Conservation (phyloP, 2,113 vertebrate species). For the Dasypus novemcinctus region DNA sequence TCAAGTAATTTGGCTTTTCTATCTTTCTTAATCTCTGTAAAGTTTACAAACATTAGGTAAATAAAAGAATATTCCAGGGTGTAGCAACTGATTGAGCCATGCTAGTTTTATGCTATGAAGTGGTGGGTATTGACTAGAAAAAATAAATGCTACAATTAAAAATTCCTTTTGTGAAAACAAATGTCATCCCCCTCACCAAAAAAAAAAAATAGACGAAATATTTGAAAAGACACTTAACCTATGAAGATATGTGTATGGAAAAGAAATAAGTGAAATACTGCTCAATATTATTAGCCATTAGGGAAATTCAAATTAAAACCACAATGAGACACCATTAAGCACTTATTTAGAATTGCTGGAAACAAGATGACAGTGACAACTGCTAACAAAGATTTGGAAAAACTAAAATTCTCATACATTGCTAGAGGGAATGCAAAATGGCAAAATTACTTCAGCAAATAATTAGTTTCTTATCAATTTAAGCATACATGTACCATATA, state of each 20-base stretch:
- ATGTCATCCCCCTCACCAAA: no score
- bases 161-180: neutral
- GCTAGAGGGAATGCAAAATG: neutral
- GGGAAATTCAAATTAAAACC: slow-evolving; percentile 2
- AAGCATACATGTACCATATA: neutral
- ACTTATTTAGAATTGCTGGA: neutral
- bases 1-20: neutral
- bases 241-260: neutral
- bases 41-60: neutral
- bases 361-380: neutral
- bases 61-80: neutral
- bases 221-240: neutral
- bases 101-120: neutral
- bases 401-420: neutral
- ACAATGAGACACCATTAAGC: neutral
- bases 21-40: neutral
- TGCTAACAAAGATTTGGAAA: neutral
- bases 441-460: neutral
- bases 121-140: neutral
- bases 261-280: neutral
- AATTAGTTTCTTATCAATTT: neutral
- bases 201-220: neutral
- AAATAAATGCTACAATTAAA: neutral
- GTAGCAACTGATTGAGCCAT: neutral
- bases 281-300: neutral